phyloP scores from a whole-genome alignment of 2,888 invertebrate genomes.

The Spisula solida region DNA sequence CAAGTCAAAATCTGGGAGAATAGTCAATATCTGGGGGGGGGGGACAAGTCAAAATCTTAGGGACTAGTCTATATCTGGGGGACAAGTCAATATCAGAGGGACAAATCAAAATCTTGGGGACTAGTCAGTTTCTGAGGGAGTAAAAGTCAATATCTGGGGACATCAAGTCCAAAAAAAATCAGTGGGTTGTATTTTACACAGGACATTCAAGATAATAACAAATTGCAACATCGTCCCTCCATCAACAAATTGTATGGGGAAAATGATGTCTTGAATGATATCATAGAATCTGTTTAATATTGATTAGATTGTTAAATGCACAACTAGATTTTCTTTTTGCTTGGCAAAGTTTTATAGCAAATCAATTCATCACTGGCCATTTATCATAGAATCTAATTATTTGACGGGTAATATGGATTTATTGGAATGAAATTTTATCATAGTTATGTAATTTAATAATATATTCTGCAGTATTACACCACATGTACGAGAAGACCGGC shows the following conservation, averaged over 20 bases:
- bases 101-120: no score
- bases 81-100: no score
- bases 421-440: conserved; percentile 63
- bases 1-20: no score
- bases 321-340: conserved; percentile 16
- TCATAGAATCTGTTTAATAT: conserved; percentile 28
- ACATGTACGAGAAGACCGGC: conserved; percentile 26
- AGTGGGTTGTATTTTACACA: not conserved
- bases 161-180: not conserved
- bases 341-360: conserved; percentile 46
- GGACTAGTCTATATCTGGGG: no score
- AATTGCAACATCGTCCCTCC: not conserved
- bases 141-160: no score
- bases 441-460: conserved; percentile 59
- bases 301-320: conserved; percentile 19
- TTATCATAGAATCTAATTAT: conserved; percentile 64
- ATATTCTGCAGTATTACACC: conserved; percentile 46
- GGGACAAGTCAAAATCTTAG: no score
- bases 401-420: conserved; percentile 55
- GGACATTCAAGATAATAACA: not conserved
- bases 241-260: not conserved
- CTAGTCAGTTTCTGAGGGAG: no score
- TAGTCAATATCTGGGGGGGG: no score
- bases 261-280: conserved; percentile 32
- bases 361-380: conserved; percentile 54